Percentiles rank a stretch among this genome's conserved stretches.
Conservation (phyloP, 1,140 invertebrate genomes). For the Saccostrea echinata region DNA sequence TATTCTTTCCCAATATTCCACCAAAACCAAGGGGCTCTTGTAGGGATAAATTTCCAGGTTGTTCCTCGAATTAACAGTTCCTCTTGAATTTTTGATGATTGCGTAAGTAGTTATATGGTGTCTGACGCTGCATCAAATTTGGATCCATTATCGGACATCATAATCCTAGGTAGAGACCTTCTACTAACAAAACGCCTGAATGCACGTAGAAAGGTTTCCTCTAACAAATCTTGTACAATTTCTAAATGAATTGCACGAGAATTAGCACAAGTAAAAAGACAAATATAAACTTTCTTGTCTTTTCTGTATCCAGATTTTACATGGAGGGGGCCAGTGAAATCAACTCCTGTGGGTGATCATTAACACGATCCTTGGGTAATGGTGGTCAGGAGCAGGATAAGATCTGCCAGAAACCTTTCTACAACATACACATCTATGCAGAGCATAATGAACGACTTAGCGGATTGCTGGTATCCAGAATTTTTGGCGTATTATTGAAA, state of each 20-base stretch:
- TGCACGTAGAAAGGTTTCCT: slow-evolving; percentile 35
- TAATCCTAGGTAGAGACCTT: slow-evolving; percentile 37
- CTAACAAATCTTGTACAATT: slow-evolving; percentile 31
- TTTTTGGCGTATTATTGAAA: neutral
- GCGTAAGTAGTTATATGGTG: neutral
- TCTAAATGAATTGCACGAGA: slow-evolving; percentile 42
- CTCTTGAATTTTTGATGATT: slow-evolving; percentile 19
- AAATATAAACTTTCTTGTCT: slow-evolving; percentile 25
- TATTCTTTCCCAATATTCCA: slow-evolving; percentile 45
- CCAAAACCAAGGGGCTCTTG: slow-evolving; percentile 48
- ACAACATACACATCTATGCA: no score
- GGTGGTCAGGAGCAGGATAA: neutral
- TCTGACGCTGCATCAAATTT: slow-evolving; percentile 36
- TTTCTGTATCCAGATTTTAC: slow-evolving; percentile 15
- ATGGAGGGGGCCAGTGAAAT: slow-evolving; percentile 20
- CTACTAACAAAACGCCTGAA: slow-evolving; percentile 44
- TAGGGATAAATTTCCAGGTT: slow-evolving; percentile 48
- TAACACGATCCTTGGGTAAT: slow-evolving; percentile 20
- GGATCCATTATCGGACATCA: slow-evolving; percentile 43
- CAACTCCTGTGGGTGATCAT: slow-evolving; percentile 2
- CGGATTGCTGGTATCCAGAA: neutral
- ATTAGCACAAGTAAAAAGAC: slow-evolving; percentile 18
- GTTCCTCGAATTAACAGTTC: neutral
- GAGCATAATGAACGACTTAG: no score
- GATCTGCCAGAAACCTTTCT: no score